Percentiles rank a stretch among this genome's conserved stretches.
phyloP scores from a whole-genome alignment of 2,888 invertebrate species.

The Xestia c-nigrum region DNA sequence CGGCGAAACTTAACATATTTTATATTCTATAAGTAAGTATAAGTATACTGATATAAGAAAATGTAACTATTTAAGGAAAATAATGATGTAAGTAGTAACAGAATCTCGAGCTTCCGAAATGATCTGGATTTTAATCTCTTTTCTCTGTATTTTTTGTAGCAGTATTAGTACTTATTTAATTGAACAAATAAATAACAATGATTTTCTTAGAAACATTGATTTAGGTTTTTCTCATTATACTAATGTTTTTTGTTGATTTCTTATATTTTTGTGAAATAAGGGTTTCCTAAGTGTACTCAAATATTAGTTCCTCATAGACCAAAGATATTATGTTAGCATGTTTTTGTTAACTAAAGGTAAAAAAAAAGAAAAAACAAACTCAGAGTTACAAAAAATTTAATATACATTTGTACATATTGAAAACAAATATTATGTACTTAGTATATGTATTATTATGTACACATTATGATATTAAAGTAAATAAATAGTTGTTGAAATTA shows the following conservation, averaged over 20 bases:
- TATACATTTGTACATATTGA: constrained; percentile 89
- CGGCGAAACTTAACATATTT: not conserved
- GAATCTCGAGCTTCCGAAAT: constrained; percentile 60
- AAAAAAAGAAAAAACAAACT: constrained; percentile 63
- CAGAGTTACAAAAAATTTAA: constrained; percentile 79
- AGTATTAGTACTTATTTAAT: constrained; percentile 38
- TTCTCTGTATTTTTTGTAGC: constrained; percentile 23
- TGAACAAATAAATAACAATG: not conserved
- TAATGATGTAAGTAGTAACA: constrained; percentile 29
- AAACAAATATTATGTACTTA: constrained; percentile 85
- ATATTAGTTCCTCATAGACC: constrained; percentile 60
- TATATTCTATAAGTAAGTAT: constrained; percentile 1
- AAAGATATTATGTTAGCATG: constrained; percentile 64
- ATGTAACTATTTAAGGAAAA: constrained; percentile 15
- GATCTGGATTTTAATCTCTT: constrained; percentile 40
- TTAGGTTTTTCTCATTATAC: constrained; percentile 24
- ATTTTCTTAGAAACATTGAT: not conserved
- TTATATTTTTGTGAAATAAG: constrained; percentile 14
- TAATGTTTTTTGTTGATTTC: constrained; percentile 11
- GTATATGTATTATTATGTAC: constrained; percentile 85
- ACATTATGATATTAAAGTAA: constrained; percentile 80
- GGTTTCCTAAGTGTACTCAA: not conserved
- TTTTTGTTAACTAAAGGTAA: constrained; percentile 22
- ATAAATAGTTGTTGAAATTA: constrained; percentile 87
- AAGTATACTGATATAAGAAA: constrained; percentile 13